Evolutionary conservation across 2,113 vertebrate species (phyloP).

Genomic region (Cyanocitta stelleri): DNA sequence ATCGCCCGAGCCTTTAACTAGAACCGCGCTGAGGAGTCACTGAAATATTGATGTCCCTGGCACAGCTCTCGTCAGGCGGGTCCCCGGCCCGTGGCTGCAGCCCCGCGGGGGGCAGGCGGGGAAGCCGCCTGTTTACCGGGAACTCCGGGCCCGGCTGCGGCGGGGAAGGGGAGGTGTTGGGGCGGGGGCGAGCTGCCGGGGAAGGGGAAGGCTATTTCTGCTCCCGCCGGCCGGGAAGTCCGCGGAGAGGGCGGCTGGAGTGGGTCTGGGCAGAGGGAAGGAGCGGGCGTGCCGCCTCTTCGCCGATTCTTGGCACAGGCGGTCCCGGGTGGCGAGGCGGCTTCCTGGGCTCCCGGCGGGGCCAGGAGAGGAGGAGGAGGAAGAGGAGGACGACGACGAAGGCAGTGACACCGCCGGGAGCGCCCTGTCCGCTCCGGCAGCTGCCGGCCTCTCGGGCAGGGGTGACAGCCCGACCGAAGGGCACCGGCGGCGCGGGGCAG

Average conservation of each 20-base stretch:
- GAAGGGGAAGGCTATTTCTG: background rate
- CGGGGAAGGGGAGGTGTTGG: background rate
- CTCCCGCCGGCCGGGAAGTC: background rate
- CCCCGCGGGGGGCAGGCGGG: background rate
- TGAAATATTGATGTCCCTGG: slow-evolving; percentile 9
- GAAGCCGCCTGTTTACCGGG: background rate
- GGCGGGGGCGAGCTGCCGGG: background rate
- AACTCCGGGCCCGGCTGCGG: background rate
- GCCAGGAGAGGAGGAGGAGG: background rate
- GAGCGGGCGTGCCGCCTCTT: background rate
- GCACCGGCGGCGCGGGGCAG: background rate
- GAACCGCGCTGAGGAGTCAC: slow-evolving; percentile 1
- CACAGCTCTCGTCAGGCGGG: slow-evolving; percentile 19
- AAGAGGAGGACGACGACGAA: background rate
- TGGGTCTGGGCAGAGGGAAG: background rate
- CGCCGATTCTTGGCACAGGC: background rate
- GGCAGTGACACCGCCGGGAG: background rate
- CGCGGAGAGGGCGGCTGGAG: background rate
- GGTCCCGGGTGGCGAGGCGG: background rate
- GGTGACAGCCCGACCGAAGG: background rate
- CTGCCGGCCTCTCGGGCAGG: too few relatives aligned
- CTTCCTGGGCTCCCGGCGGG: background rate
- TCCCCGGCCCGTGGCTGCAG: background rate
- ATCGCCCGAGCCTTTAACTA: slow-evolving; percentile 50
- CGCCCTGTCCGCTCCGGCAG: background rate